Percentiles rank a stretch among this genome's conserved stretches.
Evolutionary conservation across 1,140 invertebrate genomes (phyloP).

Genomic region (Trichogramma pretiosum): DNA sequence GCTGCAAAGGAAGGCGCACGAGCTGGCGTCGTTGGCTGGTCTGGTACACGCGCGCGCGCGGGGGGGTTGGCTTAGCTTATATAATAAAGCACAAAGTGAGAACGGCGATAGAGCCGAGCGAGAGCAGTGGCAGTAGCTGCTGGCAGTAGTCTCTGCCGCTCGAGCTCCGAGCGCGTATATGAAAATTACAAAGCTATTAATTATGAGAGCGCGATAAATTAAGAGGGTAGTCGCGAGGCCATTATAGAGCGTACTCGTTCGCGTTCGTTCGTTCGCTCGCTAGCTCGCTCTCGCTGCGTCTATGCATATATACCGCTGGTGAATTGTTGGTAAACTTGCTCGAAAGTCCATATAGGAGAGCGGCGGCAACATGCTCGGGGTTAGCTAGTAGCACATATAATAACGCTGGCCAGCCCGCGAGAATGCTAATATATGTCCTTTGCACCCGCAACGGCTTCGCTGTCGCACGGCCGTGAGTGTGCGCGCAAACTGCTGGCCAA

Average conservation of each 20-base stretch:
- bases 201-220: conserved; percentile 46
- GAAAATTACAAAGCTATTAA: conserved; percentile 49
- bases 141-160: too few species aligned
- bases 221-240: conserved; percentile 42
- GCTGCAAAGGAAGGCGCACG: too few species aligned
- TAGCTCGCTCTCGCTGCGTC: background rate
- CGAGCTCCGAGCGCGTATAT: conserved; percentile 34
- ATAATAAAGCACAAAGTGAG: too few species aligned
- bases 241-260: conserved; percentile 32
- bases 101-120: too few species aligned
- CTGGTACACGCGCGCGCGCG: too few species aligned
- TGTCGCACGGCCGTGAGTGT: conserved; percentile 30
- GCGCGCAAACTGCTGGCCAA: background rate
- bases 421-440: conserved; percentile 48
- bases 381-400: conserved; percentile 43
- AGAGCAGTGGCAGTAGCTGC: too few species aligned
- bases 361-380: conserved; percentile 42
- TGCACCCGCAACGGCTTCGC: conserved; percentile 28
- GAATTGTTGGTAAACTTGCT: conserved; percentile 49
- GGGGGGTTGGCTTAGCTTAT: too few species aligned
- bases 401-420: conserved; percentile 46
- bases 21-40: too few species aligned
- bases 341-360: too few species aligned
- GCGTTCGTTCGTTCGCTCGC: background rate
- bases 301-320: too few species aligned